Evolutionary conservation across 1,140 invertebrate species (phyloP), one percentile per base, ranked within the genome.

Genomic region (Plodia interpunctella): DNA sequence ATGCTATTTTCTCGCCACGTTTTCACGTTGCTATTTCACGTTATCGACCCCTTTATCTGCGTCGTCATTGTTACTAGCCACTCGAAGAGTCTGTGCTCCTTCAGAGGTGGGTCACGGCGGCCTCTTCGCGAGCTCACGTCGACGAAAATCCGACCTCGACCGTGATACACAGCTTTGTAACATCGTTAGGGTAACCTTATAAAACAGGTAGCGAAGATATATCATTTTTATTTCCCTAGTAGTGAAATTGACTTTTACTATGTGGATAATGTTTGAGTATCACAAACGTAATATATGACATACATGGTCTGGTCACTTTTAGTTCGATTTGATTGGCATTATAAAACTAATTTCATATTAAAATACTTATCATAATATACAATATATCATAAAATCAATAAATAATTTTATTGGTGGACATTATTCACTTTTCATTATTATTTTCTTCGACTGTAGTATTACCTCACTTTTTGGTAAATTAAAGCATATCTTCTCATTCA

Each of bases 1-100:
- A 90, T 90, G 88, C 85, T 87, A 90, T 90, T 90, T 90, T 90
- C 87, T 89, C 84, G 81, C 80, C 85, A 88, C 85, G 79, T 90
- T 89, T 88, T 90, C 88, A 87, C 87, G 77, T 88, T 87, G 80
- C 88, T 89, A 90, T 90, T 90, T 90, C 81, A 83, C 82, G 76
- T 89, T 90, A 90, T 90, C 88, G 86, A 88, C 78, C 79, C 84
- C 83, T 88, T 88, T 85, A 90, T 90, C 88, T 89, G 72, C 80
- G 78, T 82, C 87, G 85, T 90, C 87, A 88, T 87, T 87, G 83
- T 88, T 81, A 84, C 82, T 88, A 81, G 84, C 84, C 87, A 87
- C 80, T 89, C 82, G 76, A 77, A 73, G 66, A 80, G 75, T 61
- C 64, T 76, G 76, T 77, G 71, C 71, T 71, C 73, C 68, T 73